These are phyloP conservation scores for Pardalotus punctatus DNA, from an alignment of 2,113 vertebrate species.

Conservation along the genomic window DNA sequence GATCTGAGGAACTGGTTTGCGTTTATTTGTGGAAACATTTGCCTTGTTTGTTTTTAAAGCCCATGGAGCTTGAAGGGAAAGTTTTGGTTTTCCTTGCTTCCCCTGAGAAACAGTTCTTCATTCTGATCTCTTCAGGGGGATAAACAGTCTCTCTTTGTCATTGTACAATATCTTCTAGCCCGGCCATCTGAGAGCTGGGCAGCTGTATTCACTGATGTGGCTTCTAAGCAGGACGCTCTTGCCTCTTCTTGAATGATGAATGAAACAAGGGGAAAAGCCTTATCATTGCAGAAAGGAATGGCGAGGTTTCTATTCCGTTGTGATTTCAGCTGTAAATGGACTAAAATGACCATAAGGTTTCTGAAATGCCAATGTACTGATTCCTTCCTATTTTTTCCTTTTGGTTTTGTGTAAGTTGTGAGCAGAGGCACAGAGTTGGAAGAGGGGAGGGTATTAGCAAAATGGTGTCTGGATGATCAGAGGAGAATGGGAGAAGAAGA, in stretches of 20 bases:
- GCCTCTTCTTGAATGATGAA: background rate
- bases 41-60: conserved; percentile 30
- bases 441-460: background rate
- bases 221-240: background rate
- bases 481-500: background rate
- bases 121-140: background rate
- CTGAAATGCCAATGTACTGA: background rate
- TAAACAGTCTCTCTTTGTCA: background rate
- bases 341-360: background rate
- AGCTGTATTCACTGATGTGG: background rate
- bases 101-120: background rate
- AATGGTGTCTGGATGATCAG: background rate
- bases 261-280: background rate
- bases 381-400: background rate
- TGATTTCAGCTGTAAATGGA: background rate
- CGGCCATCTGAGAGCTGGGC: background rate
- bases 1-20: background rate
- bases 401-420: background rate
- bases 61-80: background rate
- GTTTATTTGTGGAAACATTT: background rate
- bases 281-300: background rate
- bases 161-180: background rate
- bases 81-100: conserved; percentile 4
- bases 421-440: background rate
- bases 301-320: background rate